Evolutionary conservation across 2,113 vertebrate species (phyloP).

Genomic region (Emberiza fucata): DNA sequence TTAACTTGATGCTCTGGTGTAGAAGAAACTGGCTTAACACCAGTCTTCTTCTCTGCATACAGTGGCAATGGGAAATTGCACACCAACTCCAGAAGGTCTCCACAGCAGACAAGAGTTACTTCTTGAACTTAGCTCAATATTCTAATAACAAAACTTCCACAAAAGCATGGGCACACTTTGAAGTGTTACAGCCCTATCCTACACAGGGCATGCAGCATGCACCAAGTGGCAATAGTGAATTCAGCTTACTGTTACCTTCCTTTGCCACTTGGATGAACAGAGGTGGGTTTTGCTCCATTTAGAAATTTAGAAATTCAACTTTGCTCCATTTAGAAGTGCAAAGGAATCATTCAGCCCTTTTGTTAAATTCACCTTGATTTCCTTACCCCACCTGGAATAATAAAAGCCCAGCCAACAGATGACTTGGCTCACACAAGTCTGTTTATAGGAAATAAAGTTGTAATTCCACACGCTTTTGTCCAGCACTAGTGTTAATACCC

Average conservation of each 20-base stretch:
- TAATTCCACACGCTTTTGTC: neutral
- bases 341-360: neutral
- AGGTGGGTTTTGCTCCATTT: neutral
- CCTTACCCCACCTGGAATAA: neutral
- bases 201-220: neutral
- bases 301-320: neutral
- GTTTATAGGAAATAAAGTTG: neutral
- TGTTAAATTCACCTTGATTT: neutral
- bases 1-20: neutral
- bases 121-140: neutral
- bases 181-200: neutral
- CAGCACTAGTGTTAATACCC: neutral
- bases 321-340: neutral
- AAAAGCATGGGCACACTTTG: neutral
- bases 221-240: neutral
- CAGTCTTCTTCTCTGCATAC: neutral
- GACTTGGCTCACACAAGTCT: neutral
- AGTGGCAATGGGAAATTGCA: neutral
- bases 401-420: neutral
- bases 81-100: neutral
- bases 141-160: neutral
- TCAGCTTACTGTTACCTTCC: neutral
- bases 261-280: neutral
- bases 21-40: neutral
- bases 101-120: neutral